Evolutionary conservation across 2,113 vertebrate genomes (phyloP).

Genomic region (Lampris megalopsis): DNA sequence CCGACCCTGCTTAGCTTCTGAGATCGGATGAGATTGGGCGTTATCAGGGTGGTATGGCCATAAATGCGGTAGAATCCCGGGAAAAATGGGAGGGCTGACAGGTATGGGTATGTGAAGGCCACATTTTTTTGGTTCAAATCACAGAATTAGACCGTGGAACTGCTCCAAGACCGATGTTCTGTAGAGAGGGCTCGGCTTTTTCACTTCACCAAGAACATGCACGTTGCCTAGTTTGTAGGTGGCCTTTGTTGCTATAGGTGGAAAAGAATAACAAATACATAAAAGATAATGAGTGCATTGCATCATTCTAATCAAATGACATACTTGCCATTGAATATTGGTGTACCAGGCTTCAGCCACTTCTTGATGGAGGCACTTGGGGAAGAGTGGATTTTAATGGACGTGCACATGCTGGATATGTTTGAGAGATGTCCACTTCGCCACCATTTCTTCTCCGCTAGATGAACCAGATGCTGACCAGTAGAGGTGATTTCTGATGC

Average conservation of each 20-base stretch:
- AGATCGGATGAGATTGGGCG: no score
- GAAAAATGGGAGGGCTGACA: no score
- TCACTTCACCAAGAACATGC: conserved; percentile 18
- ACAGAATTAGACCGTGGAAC: not conserved
- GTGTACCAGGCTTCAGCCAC: not conserved
- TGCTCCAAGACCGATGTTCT: not conserved
- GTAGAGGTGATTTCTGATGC: conserved; percentile 7
- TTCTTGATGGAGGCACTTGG: not conserved
- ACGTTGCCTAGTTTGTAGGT: not conserved
- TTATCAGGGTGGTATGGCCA: no score
- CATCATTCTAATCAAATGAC: not conserved
- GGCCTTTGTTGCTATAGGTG: not conserved
- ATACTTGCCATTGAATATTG: not conserved
- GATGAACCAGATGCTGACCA: not conserved
- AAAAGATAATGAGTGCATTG: conserved; percentile 6
- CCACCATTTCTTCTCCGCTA: conserved; percentile 7
- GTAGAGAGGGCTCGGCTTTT: conserved; percentile 7
- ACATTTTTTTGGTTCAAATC: not conserved
- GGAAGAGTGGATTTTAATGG: conserved; percentile 19
- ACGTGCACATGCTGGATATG: conserved; percentile 15
- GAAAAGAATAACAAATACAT: conserved; percentile 5
- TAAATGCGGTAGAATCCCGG: no score
- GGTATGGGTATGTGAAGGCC: not conserved
- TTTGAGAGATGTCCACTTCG: conserved; percentile 11
- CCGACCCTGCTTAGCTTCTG: no score